These are phyloP conservation scores for Camelus bactrianus DNA, from an alignment of 2,113 vertebrate species.

Conservation along the genomic window DNA sequence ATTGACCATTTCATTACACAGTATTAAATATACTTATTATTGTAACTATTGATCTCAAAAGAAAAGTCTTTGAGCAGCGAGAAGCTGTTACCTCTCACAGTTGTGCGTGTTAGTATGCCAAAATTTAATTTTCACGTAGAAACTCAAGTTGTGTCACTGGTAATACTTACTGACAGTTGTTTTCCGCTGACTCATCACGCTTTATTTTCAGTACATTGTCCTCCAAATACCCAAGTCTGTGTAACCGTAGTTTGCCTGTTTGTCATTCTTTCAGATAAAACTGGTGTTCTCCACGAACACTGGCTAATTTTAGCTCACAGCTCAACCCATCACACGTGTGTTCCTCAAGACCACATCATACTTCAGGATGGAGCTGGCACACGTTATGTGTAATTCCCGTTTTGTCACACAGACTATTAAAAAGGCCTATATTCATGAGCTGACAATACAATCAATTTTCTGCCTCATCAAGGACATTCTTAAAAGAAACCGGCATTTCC, in stretches of 20 bases:
- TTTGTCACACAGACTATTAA: neutral
- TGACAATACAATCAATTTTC: slow-evolving; percentile 49
- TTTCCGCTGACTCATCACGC: neutral
- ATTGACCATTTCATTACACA: neutral
- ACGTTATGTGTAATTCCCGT: neutral
- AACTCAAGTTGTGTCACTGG: neutral
- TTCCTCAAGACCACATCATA: neutral
- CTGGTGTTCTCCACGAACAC: neutral
- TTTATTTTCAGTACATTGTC: slow-evolving; percentile 5
- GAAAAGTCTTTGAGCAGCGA: neutral
- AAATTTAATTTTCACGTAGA: slow-evolving; percentile 21
- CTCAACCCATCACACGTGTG: neutral
- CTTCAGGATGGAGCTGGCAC: neutral
- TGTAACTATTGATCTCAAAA: neutral
- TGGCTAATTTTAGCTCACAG: neutral
- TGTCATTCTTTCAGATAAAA: slow-evolving; percentile 25
- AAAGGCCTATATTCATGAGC: neutral
- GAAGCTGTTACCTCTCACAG: neutral
- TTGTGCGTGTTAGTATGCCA: neutral
- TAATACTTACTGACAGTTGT: neutral
- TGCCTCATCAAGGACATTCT: neutral
- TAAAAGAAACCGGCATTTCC: neutral
- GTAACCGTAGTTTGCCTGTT: neutral
- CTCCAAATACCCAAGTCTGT: neutral
- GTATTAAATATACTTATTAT: neutral